These are phyloP conservation scores for Ammospiza maritima DNA, from an alignment of 2,797 vertebrate genomes.

Conservation along the genomic window DNA sequence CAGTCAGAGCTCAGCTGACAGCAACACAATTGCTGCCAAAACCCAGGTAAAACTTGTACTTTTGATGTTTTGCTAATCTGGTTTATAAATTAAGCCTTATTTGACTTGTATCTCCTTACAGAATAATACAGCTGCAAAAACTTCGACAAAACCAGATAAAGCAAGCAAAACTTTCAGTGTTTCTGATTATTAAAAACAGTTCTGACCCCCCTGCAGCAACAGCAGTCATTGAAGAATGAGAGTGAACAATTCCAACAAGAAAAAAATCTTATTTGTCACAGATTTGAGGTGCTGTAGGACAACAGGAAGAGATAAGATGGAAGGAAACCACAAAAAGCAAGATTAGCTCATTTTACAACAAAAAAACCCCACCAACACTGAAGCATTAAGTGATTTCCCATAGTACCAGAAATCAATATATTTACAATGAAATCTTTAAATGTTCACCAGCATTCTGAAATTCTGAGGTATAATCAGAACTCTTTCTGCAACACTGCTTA, in stretches of 20 bases:
- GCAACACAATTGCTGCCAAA: not conserved
- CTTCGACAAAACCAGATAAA: not conserved
- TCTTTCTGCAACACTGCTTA: not conserved
- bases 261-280: not conserved
- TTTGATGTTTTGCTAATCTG: not conserved
- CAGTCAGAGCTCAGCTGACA: not conserved
- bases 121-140: not conserved
- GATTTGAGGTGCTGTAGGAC: not conserved
- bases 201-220: not conserved
- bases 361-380: not conserved
- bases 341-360: not conserved
- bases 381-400: not conserved
- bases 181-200: not conserved
- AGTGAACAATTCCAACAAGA: not conserved
- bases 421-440: not conserved
- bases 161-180: not conserved
- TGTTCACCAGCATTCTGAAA: not conserved
- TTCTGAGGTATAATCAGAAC: not conserved
- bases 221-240: not conserved
- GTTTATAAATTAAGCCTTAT: not conserved
- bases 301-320: not conserved
- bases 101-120: not conserved
- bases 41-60: not conserved
- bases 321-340: not conserved
- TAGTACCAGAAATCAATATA: not conserved